Percentiles rank a stretch among this genome's conserved stretches.
These are phyloP conservation scores for Pseudomyrmex flavicornis DNA, from an alignment of 1,140 invertebrate genomes.

Conservation along the genomic window DNA sequence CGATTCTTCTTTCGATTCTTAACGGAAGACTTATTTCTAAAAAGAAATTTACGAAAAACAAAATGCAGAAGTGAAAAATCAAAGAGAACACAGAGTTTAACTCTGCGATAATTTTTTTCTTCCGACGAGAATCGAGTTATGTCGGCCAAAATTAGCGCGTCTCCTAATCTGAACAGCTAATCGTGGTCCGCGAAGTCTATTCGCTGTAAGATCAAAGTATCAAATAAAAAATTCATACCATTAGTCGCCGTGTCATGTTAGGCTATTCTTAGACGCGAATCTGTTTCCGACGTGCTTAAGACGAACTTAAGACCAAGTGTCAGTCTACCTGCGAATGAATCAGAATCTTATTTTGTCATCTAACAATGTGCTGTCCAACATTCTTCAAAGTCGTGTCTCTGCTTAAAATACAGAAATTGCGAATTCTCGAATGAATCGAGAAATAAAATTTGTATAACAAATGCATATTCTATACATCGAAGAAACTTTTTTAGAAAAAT, in stretches of 20 bases:
- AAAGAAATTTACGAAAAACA: not conserved
- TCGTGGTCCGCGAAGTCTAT: conserved; percentile 25
- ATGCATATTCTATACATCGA: too few species aligned
- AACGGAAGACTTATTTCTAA: not conserved
- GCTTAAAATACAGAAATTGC: too few species aligned
- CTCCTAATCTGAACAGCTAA: not conserved
- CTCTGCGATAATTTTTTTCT: conserved; percentile 5
- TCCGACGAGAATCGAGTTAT: conserved; percentile 11
- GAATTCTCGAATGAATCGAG: too few species aligned
- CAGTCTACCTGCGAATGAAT: too few species aligned
- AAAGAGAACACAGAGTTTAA: not conserved
- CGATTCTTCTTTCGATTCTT: too few species aligned
- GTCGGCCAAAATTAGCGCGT: conserved; percentile 41
- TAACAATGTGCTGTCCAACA: too few species aligned
- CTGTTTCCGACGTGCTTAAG: not conserved
- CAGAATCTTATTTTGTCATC: too few species aligned
- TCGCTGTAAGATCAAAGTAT: conserved; percentile 40
- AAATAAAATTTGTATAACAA: too few species aligned
- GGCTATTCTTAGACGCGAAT: conserved; percentile 37
- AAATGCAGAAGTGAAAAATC: not conserved
- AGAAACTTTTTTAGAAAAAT: too few species aligned
- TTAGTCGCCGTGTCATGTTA: not conserved
- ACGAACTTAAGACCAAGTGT: too few species aligned
- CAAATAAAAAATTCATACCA: conserved; percentile 24
- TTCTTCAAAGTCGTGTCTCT: too few species aligned